Percentiles rank a stretch among this genome's conserved stretches.
These are phyloP conservation scores for Thereva unica DNA, from an alignment of 2,888 invertebrate genomes.

Conservation along the genomic window DNA sequence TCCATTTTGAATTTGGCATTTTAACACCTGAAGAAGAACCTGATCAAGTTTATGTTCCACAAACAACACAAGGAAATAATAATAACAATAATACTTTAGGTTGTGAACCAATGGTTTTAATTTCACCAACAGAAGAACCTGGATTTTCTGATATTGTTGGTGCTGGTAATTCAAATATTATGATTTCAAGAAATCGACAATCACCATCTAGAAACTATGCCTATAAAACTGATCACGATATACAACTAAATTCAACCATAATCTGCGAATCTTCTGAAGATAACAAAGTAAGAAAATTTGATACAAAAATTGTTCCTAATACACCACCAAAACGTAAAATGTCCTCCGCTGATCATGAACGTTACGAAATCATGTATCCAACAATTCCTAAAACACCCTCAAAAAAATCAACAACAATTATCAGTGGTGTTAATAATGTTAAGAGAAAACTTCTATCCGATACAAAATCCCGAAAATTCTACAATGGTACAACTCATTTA, in stretches of 20 bases:
- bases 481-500: slow-evolving; percentile 35
- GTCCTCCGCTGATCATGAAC: slow-evolving; percentile 32
- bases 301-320: slow-evolving; percentile 10
- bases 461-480: slow-evolving; percentile 22
- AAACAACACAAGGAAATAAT: no score
- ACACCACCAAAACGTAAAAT: slow-evolving; percentile 38
- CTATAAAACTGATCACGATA: neutral
- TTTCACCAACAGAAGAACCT: no score
- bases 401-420: slow-evolving; percentile 16
- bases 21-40: slow-evolving; percentile 5
- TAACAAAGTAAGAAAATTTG: no score
- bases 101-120: no score
- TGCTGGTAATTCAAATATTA: no score
- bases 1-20: neutral
- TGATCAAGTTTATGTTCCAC: no score
- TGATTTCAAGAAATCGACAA: neutral
- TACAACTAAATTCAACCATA: neutral
- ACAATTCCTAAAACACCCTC: slow-evolving; percentile 38
- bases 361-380: slow-evolving; percentile 39
- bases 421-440: neutral
- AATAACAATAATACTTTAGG: no score
- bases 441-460: neutral
- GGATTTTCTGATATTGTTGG: no score
- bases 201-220: neutral
- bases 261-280: no score